Evolutionary conservation across 2,113 vertebrate genomes (phyloP).

Genomic region (Antechinus flavipes): DNA sequence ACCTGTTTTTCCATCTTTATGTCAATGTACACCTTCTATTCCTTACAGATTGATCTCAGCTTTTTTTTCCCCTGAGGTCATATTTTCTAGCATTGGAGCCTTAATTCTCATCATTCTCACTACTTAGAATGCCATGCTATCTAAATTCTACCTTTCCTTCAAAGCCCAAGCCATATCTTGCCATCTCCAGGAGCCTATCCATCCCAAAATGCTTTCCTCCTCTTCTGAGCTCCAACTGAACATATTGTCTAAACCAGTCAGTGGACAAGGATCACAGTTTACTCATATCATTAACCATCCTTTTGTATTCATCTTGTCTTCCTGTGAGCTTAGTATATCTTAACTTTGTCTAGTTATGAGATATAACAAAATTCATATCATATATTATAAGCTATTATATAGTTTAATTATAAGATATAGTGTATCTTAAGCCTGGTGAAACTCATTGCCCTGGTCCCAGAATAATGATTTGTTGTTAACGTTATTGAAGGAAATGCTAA

Average conservation of each 20-base stretch:
- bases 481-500: neutral
- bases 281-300: neutral
- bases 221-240: neutral
- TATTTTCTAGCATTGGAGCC: neutral
- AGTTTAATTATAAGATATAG: neutral
- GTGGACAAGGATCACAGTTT: neutral
- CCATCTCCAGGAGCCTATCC: neutral
- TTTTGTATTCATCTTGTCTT: neutral
- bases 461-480: neutral
- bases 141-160: neutral
- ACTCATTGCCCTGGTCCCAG: neutral
- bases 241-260: neutral
- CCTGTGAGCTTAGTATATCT: neutral
- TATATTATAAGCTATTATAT: neutral
- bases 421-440: neutral
- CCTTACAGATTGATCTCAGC: neutral
- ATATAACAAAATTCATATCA: neutral
- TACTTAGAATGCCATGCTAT: neutral
- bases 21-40: neutral
- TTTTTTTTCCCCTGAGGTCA: too few species aligned
- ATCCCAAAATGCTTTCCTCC: neutral
- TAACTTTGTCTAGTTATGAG: neutral
- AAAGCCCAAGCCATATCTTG: neutral
- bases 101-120: neutral
- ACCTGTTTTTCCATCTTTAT: neutral